Conservation (phyloP, 2,797 vertebrate species). For the Vireo griseus region DNA sequence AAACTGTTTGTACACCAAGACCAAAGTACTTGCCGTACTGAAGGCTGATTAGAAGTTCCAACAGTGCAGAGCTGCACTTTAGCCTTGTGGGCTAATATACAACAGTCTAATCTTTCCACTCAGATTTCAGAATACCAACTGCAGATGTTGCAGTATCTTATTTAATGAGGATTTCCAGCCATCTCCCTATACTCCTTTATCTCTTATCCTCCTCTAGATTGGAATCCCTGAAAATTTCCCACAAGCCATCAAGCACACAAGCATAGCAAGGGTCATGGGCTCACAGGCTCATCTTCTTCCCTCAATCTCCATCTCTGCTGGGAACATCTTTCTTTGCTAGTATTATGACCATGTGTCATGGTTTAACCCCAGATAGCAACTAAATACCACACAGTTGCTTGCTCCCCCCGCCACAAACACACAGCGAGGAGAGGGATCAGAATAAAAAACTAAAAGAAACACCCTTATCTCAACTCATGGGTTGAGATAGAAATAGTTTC, state of each 20-base stretch:
- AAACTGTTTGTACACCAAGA: slow-evolving; percentile 10
- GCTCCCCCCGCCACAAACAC: background rate
- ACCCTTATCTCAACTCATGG: background rate
- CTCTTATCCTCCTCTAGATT: slow-evolving; percentile 40
- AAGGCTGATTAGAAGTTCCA: background rate
- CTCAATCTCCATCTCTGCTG: background rate
- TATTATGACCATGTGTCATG: background rate
- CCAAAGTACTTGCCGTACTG: background rate
- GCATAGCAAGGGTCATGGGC: background rate
- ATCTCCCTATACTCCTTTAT: slow-evolving; percentile 21
- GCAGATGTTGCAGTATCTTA: slow-evolving; percentile 56
- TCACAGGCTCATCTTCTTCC: background rate
- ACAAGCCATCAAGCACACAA: background rate
- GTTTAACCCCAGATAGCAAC: background rate
- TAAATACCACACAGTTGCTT: background rate
- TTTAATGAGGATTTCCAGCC: slow-evolving; percentile 56
- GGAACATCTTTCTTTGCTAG: background rate
- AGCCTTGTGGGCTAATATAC: slow-evolving; percentile 34
- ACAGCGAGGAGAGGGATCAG: background rate
- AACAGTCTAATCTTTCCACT: slow-evolving; percentile 49
- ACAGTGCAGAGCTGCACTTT: slow-evolving; percentile 31
- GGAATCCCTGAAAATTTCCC: slow-evolving; percentile 47
- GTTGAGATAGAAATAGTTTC: background rate
- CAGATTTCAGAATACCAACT: slow-evolving; percentile 46
- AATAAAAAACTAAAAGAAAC: background rate